Base-by-base conservation (phyloP, 2,888 invertebrate species). In the Encarsia formosa region DNA sequence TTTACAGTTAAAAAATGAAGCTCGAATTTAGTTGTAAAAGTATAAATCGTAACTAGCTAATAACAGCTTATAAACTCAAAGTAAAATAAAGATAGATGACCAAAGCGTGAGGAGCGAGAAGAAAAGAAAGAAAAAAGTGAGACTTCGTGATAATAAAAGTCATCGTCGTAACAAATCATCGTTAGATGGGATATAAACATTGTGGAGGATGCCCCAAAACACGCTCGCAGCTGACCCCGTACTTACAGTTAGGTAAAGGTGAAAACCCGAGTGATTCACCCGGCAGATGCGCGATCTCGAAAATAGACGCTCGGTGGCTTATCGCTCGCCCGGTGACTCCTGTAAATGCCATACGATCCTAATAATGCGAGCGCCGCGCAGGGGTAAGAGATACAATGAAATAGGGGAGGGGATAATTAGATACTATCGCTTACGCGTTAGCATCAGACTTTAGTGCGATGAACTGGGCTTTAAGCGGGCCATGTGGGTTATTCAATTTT, bases 241-340 rank as follows among this genome's bases (percentile, higher is more conserved):
- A n/a, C n/a, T n/a, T n/a, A n/a, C n/a, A n/a, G n/a, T n/a, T n/a
- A n/a, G n/a, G n/a, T n/a, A n/a, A 20, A 22, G 5, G 32, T 22
- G 22, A 43, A 22, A 47, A 23, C 15, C 16, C 24, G 31, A 31
- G 31, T 72, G 72, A 72, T 71, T 72, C 71, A 72, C 70, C 59
- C 63, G 67, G 71, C 73, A 73, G 71, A 73, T 73, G 73, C 70
- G 69, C 67, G 72, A 72, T 72, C 68, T 61, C 52, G 59, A 64
- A 71, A 71, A 72, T 72, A 71, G 59, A 59, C 49, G 45, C n/a
- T 41, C 53, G 41, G 47, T 38, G 15, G 40, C 32, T 46, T 22
- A 26, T 18, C n/a, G 22, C 49, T 26, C 26, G 26, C 26, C 19
- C n/a, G n/a, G n/a, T n/a, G n/a, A n/a, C n/a, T n/a, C n/a, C n/a